phyloP scores from a whole-genome alignment of 2,113 vertebrate genomes.

The Ameiurus melas region DNA sequence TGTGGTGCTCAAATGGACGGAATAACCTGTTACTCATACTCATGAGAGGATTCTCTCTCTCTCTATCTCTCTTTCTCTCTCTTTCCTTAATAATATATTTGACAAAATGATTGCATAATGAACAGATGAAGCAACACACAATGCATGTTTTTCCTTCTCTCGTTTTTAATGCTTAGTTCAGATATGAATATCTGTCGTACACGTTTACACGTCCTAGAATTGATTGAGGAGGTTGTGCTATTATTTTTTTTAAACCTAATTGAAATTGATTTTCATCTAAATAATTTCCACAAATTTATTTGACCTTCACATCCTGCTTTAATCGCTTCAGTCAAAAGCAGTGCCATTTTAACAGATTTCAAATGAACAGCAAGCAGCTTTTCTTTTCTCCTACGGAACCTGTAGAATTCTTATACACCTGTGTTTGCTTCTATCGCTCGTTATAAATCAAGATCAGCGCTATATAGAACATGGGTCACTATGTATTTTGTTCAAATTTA shows the following conservation, averaged over 20 bases:
- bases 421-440: neutral
- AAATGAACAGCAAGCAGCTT: neutral
- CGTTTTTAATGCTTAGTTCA: neutral
- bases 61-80: neutral
- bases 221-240: too few relatives aligned
- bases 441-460: neutral
- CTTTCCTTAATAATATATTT: neutral
- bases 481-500: neutral
- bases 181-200: neutral
- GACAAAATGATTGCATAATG: neutral
- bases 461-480: neutral
- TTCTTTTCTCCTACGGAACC: neutral
- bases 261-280: neutral
- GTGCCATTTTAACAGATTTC: neutral
- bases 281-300: conserved; percentile 1
- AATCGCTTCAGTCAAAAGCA: neutral
- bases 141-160: neutral
- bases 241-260: neutral
- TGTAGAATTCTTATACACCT: neutral
- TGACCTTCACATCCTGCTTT: neutral
- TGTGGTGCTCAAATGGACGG: neutral
- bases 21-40: conserved; percentile 9
- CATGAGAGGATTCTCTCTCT: neutral
- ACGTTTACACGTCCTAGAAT: neutral
- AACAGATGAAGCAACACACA: neutral